Percentiles rank a stretch among this genome's conserved stretches.
Evolutionary conservation across 2,888 invertebrate genomes (phyloP).

Genomic region (Andrena chrysosceles): DNA sequence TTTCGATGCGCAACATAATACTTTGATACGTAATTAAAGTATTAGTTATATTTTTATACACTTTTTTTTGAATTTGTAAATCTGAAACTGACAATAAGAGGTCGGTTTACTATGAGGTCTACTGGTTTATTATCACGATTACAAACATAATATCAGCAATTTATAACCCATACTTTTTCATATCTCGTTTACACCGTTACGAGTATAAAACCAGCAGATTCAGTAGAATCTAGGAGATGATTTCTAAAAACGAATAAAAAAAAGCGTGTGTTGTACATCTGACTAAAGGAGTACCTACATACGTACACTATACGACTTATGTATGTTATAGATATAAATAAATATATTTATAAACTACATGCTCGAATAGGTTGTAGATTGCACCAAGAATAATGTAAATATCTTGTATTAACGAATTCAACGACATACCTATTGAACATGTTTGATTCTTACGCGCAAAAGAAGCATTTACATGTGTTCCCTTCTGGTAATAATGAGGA

Average conservation of each 20-base stretch:
- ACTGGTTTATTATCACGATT: conserved; percentile 6
- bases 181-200: conserved; percentile 21
- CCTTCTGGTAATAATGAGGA: conserved; percentile 25
- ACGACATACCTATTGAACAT: conserved; percentile 44
- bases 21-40: conserved; percentile 1
- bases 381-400: conserved; percentile 43
- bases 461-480: conserved; percentile 33
- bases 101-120: neutral
- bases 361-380: conserved; percentile 42
- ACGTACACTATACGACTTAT: conserved; percentile 30
- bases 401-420: conserved; percentile 39
- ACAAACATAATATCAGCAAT: conserved; percentile 19
- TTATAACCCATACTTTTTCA: conserved; percentile 36
- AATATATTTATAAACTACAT: conserved; percentile 34
- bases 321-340: conserved; percentile 24
- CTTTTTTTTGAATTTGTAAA: neutral
- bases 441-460: conserved; percentile 45
- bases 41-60: conserved; percentile 5
- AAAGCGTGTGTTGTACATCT: conserved; percentile 43
- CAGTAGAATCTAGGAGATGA: conserved; percentile 17
- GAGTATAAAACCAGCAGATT: conserved; percentile 19
- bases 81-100: conserved; percentile 3
- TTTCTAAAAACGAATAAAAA: conserved; percentile 19
- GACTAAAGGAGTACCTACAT: conserved; percentile 2
- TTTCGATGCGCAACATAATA: neutral